Evolutionary conservation across 2,797 vertebrate species (phyloP).

Genomic region (Sciurus carolinensis): DNA sequence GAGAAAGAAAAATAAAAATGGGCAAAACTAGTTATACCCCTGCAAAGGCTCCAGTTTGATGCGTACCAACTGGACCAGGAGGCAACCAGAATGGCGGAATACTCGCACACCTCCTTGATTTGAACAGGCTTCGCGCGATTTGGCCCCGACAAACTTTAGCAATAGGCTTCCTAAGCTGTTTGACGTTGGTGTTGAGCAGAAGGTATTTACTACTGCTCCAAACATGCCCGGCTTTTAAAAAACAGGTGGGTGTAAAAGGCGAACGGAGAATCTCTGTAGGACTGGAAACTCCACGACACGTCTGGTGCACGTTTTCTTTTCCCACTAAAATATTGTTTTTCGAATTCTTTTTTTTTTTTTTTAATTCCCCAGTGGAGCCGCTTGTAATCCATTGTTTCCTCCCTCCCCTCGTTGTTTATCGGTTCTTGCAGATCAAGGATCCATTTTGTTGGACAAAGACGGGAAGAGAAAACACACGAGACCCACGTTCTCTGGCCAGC

Average conservation of each 20-base stretch:
- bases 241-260: background rate
- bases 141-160: background rate
- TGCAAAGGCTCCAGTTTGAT: fast-evolving
- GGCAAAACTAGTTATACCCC: background rate
- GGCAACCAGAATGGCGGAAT: background rate
- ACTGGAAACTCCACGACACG: background rate
- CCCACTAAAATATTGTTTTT: background rate
- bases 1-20: background rate
- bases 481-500: slow-evolving; percentile 98
- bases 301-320: background rate
- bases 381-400: background rate
- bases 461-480: slow-evolving; percentile 98
- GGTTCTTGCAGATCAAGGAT: slow-evolving; percentile 93
- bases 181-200: background rate
- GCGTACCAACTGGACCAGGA: background rate
- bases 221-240: background rate
- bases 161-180: background rate
- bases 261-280: fast-evolving
- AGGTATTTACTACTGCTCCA: background rate
- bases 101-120: fast-evolving
- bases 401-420: slow-evolving; percentile 62
- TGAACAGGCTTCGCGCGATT: background rate
- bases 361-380: background rate
- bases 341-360: background rate
- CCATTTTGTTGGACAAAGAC: slow-evolving; percentile 97